Conservation (phyloP, 2,113 vertebrate genomes). For the Nycticorax nycticorax region DNA sequence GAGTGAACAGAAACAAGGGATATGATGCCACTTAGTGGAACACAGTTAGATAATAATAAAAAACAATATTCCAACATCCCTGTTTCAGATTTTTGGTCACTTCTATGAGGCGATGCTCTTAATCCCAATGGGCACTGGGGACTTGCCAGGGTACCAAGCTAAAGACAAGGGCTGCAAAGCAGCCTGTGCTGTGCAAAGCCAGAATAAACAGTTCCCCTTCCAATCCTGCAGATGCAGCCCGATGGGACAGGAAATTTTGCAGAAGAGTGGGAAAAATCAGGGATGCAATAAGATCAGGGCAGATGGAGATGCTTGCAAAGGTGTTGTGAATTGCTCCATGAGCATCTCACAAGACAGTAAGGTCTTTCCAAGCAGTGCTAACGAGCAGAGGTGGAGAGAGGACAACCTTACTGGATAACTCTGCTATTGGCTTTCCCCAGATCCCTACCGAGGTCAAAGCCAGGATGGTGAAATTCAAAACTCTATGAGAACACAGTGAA, state of each 20-base stretch:
- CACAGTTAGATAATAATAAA: neutral
- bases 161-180: neutral
- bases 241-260: neutral
- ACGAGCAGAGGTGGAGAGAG: rapidly evolving
- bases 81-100: neutral
- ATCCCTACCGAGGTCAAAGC: neutral
- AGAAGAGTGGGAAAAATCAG: neutral
- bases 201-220: neutral
- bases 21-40: constrained; percentile 65
- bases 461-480: neutral
- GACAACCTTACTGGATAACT: neutral
- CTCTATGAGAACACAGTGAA: neutral
- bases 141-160: neutral
- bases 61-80: neutral
- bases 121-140: neutral
- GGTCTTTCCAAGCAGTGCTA: neutral
- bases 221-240: neutral
- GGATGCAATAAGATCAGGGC: neutral
- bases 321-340: rapidly evolving
- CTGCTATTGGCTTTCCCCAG: neutral
- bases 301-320: neutral
- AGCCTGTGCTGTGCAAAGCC: neutral
- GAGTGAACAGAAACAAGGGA: constrained; percentile 52
- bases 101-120: rapidly evolving
- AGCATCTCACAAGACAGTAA: neutral